phyloP scores from a whole-genome alignment of 1,140 invertebrate genomes.

The Drosophila neocordata region DNA sequence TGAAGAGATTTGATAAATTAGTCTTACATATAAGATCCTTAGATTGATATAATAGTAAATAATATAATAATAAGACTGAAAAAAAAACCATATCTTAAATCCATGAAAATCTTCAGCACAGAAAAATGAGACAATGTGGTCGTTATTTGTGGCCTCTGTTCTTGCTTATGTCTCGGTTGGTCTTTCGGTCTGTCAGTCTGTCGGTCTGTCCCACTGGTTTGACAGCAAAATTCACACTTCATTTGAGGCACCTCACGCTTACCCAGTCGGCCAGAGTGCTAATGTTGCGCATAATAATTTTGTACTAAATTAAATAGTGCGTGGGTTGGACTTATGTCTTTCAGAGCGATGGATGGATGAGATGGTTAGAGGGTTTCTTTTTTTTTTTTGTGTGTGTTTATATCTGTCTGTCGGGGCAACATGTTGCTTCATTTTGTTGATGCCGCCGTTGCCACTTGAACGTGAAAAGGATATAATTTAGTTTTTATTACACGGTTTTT shows the following conservation, averaged over 20 bases:
- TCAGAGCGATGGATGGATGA: conserved; percentile 20
- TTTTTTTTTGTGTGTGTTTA: background rate
- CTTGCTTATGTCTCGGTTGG: background rate
- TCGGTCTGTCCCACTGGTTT: conserved; percentile 24
- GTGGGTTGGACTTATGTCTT: conserved; percentile 56
- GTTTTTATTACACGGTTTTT: conserved; percentile 72
- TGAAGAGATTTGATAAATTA: too few relatives aligned
- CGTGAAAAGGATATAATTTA: conserved; percentile 77
- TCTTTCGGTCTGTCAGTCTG: background rate
- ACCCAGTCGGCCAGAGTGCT: conserved; percentile 52
- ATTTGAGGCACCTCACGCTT: conserved; percentile 71
- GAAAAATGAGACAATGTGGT: background rate
- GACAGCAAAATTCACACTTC: conserved; percentile 76
- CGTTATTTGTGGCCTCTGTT: background rate
- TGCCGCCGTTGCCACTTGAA: conserved; percentile 60
- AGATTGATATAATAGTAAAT: too few relatives aligned
- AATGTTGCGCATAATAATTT: conserved; percentile 81
- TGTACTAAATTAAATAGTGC: conserved; percentile 80
- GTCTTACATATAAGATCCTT: too few relatives aligned
- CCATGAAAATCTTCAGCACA: background rate
- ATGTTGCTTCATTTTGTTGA: conserved; percentile 57
- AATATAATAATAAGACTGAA: too few relatives aligned
- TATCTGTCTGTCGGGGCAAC: conserved; percentile 46
- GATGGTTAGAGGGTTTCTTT: conserved; percentile 1
- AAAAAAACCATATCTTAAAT: background rate